Evolutionary conservation across 2,113 vertebrate genomes (phyloP), one percentile per base, ranked within the genome.

Genomic region (Cairina moschata): DNA sequence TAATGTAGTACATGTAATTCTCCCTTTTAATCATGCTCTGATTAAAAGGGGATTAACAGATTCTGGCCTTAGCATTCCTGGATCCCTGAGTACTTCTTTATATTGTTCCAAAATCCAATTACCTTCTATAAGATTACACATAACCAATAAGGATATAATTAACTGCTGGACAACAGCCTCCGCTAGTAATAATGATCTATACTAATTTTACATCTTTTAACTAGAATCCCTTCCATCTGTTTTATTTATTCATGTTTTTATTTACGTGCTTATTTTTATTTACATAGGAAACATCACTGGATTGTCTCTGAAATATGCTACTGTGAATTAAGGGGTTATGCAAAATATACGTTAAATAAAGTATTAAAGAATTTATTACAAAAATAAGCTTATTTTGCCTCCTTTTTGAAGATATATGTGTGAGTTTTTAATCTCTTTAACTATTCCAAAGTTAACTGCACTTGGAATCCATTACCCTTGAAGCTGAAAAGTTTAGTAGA

Each of bases 71-170:
- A n/a, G 56, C 23, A 23, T 56, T 81, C 32, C 80, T 77, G 73
- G 23, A 89, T 46, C 72, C 60, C 73, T 52, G 2, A 83, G 63
- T 62, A 44, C 25, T 83, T 55, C 87, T 86, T 86, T 48, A 25
- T 68, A 92, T 66, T 82, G 91, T 91, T 84, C 54, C 74, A 91
- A 62, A 92, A 95, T 56, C 77, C 86, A 86, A 91, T 89, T 75
- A 93, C 34, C 56, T 79, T 65, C 77, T 38, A 32, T 8, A 89
- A 75, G 87, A 63, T 71, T 62, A 74, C 23, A 59, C 9, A 55
- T 44, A 74, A 62, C 4, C 8, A 75, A n/a, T 40, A 87, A 84
- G 18, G n/a, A 77, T 29, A 4, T 17, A 84, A 88, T 34, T 75
- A 79, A 59, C n/a, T 29, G 9, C 55, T 71, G 36, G 46, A 83